A percentile compares a stretch with the other conserved stretches of the same genome.
Conservation (phyloP, 30 jellyfish, hydroid and myxozoan genomes). For the Cassiopea xamachana region DNA sequence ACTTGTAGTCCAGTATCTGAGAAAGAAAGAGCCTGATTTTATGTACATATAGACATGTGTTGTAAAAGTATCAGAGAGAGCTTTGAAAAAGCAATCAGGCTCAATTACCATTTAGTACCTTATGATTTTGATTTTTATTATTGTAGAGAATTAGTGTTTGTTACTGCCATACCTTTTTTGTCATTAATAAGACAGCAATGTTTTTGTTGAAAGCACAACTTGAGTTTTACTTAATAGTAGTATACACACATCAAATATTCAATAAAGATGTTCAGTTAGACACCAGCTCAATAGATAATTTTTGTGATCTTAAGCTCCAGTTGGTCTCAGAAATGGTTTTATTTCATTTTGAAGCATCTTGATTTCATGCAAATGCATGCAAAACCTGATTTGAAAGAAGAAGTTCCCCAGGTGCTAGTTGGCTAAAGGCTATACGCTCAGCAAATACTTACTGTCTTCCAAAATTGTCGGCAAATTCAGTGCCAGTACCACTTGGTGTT, state of each 20-base stretch:
- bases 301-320: neutral
- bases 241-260: too few species aligned
- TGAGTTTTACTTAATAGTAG: neutral
- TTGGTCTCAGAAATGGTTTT: neutral
- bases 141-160: neutral
- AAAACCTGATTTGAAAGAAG: too few species aligned
- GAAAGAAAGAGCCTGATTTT: neutral
- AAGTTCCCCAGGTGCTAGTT: too few species aligned
- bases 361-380: too few species aligned
- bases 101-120: neutral
- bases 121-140: neutral
- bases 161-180: neutral
- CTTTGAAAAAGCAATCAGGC: neutral
- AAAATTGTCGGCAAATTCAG: too few species aligned
- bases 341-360: neutral
- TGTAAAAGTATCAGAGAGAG: neutral
- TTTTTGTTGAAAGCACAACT: neutral
- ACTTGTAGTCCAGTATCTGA: neutral
- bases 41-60: neutral
- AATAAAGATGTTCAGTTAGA: neutral
- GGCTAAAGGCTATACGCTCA: too few species aligned
- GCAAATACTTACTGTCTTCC: too few species aligned
- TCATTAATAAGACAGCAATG: neutral
- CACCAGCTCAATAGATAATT: neutral
- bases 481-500: too few species aligned